Evolutionary conservation across 2,888 invertebrate species (phyloP).

Genomic region (Acrocera orbiculus): DNA sequence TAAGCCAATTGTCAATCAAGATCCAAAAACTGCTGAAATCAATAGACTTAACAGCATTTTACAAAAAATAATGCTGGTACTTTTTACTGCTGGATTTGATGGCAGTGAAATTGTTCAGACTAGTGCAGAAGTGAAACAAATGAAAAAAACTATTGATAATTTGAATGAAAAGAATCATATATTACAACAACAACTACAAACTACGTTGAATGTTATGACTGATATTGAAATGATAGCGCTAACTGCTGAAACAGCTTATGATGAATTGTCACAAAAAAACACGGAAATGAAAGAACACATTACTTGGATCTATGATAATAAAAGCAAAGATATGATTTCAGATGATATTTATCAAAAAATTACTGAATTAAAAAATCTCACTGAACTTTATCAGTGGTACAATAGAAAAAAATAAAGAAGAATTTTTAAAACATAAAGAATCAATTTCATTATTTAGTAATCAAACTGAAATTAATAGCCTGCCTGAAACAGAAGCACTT

Average conservation of each 20-base stretch:
- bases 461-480: too few relatives aligned
- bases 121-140: background rate
- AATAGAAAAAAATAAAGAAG: constrained; percentile 7
- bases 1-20: constrained; percentile 73
- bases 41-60: constrained; percentile 51
- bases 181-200: constrained; percentile 47
- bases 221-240: constrained; percentile 51
- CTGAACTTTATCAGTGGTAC: constrained; percentile 18
- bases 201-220: constrained; percentile 48
- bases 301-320: constrained; percentile 34
- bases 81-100: too few relatives aligned
- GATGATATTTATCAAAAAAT: constrained; percentile 14
- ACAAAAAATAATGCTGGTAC: constrained; percentile 46
- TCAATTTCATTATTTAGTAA: constrained; percentile 1
- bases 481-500: constrained; percentile 26
- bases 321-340: constrained; percentile 23
- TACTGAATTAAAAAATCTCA: constrained; percentile 18
- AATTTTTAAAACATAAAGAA: constrained; percentile 5
- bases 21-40: constrained; percentile 65
- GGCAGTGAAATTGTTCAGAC: too few relatives aligned
- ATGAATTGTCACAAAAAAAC: constrained; percentile 42
- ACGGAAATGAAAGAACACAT: constrained; percentile 41
- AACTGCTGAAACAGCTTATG: constrained; percentile 49
- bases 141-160: constrained; percentile 8
- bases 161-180: constrained; percentile 42